Base-by-base conservation (phyloP, 2,888 invertebrate genomes). In the Empis stercorea region DNA sequence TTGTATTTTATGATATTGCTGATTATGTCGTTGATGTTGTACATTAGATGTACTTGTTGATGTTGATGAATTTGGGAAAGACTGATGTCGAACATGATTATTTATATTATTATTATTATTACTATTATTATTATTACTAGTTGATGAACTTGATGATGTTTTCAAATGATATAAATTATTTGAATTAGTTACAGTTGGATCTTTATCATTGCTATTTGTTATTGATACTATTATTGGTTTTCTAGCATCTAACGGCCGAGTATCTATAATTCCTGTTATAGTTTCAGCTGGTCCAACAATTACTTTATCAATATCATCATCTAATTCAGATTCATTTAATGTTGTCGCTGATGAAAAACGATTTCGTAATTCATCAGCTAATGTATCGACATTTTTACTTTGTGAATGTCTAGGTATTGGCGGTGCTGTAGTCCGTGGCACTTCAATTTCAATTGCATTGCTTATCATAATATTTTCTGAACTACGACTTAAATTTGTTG, bases 281-380 rank as follows among this genome's bases (percentile, higher is more conserved):
- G 82, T 83, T 61, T 83, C 83, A 0, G 83, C 80, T 5, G 82
- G 80, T 1, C 83, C 82, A 1, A 78, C 76, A 53, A 75, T 68
- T n/a, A 55, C 54, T 10, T 55, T 55, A 15, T 61, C 61, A 46
- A 56, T 55, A 30, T 55, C 56, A 20, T 17, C 20, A 20, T 11
- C 20, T 9, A 15, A 15, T 7, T 5, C 20, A 2, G 14, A 15
- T 38, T 11, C 38, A 4, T 11, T 11, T n/a, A n/a, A n/a, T 34
- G 34, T 9, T 34, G 34, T n/a, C 4, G 50, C 38, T 48, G 47
- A 56, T 54, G 41, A 45, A 37, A 49, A 45, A 37, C 57, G 55
- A 43, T 65, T 58, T 48, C 61, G 60, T 47, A 66, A 54, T 51
- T 68, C 68, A 47, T 64, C 66, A 16, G 62, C 63, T 45, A 66